These are phyloP conservation scores for Hipparchia sbordonii DNA, from an alignment of 2,888 invertebrate species.

Conservation along the genomic window DNA sequence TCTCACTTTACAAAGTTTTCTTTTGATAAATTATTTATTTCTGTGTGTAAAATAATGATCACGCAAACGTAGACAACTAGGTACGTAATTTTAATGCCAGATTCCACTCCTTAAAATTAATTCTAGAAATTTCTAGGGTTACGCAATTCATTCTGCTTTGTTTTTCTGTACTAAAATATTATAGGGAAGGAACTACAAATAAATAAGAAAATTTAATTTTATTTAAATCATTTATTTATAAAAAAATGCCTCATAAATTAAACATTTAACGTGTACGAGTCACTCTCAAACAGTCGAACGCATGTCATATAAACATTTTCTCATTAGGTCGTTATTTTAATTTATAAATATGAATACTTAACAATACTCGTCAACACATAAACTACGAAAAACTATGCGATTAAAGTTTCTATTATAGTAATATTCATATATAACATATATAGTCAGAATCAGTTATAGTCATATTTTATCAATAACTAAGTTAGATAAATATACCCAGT, in stretches of 20 bases:
- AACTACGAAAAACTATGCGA: conserved; percentile 52
- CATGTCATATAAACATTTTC: conserved; percentile 45
- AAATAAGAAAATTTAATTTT: conserved; percentile 32
- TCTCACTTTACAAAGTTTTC: too few species aligned
- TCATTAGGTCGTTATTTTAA: conserved; percentile 53
- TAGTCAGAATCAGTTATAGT: neutral
- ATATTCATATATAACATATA: neutral
- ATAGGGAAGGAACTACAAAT: neutral
- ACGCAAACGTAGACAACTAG: too few species aligned
- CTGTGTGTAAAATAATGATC: too few species aligned
- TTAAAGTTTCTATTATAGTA: conserved; percentile 10
- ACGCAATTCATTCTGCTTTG: too few species aligned
- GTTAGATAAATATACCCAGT: neutral
- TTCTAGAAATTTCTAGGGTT: too few species aligned
- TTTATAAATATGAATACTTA: conserved; percentile 55
- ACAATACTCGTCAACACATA: conserved; percentile 48
- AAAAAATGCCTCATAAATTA: conserved; percentile 77
- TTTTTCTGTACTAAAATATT: neutral
- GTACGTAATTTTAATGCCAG: too few species aligned
- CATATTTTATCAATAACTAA: neutral
- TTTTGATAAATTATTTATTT: too few species aligned
- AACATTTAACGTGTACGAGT: conserved; percentile 55
- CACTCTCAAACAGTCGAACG: conserved; percentile 63
- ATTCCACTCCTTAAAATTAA: too few species aligned
- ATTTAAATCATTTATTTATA: conserved; percentile 67